Percentiles rank a stretch among this genome's conserved stretches.
Conservation (phyloP, 2,113 vertebrate genomes). For the Hirundichthys speculiger region DNA sequence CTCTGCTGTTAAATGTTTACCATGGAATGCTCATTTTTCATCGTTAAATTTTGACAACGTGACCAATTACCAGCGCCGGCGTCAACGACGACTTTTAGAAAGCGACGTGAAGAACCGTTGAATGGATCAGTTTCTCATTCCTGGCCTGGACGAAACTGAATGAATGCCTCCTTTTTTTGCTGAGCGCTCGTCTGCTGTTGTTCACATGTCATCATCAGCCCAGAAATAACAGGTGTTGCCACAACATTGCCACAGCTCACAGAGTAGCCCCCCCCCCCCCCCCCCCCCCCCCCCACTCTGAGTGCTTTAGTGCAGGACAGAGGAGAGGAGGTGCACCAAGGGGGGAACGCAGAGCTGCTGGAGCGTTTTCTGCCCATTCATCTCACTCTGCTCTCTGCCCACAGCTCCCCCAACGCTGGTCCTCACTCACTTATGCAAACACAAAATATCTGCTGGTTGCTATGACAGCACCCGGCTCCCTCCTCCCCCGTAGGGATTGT, state of each 20-base stretch:
- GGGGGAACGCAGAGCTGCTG: conserved; percentile 14
- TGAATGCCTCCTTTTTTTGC: too few relatives aligned
- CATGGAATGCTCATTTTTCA: conserved; percentile 46
- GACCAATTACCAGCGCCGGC: conserved; percentile 33
- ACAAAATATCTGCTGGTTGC: conserved; percentile 75
- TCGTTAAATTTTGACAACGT: conserved; percentile 54
- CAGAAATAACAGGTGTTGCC: conserved; percentile 57
- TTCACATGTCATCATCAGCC: conserved; percentile 33
- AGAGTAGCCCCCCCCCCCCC: conserved; percentile 21
- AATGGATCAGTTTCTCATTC: not conserved
- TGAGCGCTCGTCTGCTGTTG: conserved; percentile 18
- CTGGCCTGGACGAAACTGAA: not conserved
- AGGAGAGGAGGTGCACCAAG: conserved; percentile 23
- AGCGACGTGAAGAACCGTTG: conserved; percentile 24
- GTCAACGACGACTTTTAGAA: conserved; percentile 1
- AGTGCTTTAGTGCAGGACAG: conserved; percentile 17
- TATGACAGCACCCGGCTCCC: conserved; percentile 65
- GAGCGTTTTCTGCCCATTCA: conserved; percentile 58
- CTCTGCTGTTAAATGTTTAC: conserved; percentile 23
- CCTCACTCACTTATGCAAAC: conserved; percentile 71
- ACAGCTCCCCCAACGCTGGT: conserved; percentile 58
- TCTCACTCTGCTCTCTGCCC: conserved; percentile 47
- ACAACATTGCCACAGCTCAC: conserved; percentile 42
- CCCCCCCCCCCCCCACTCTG: too few relatives aligned
- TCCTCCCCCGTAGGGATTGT: conserved; percentile 63